Evolutionary conservation across 2,888 invertebrate species (phyloP).

Genomic region (Aproaerema taeniolella): DNA sequence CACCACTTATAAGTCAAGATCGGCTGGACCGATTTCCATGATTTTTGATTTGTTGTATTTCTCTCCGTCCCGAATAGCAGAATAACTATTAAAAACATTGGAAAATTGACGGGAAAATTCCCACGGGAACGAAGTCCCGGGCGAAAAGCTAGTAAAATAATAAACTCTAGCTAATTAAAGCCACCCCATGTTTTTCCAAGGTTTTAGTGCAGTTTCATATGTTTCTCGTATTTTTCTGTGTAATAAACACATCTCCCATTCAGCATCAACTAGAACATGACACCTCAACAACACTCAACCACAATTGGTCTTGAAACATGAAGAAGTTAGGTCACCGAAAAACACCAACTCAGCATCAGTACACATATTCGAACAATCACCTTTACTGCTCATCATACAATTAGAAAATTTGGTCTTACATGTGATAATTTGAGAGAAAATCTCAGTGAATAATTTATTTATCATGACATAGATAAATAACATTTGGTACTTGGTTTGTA

Average conservation of each 20-base stretch:
- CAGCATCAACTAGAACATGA: conserved; percentile 34
- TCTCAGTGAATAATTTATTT: conserved; percentile 19
- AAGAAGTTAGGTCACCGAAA: conserved; percentile 20
- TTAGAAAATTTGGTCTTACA: conserved; percentile 60
- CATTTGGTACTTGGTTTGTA: conserved; percentile 51
- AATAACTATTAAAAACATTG: too few species aligned
- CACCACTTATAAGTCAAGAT: too few species aligned
- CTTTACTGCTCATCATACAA: conserved; percentile 23
- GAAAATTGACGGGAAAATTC: too few species aligned
- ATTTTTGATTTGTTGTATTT: too few species aligned
- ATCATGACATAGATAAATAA: conserved; percentile 7
- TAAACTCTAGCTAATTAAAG: too few species aligned
- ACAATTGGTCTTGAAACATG: conserved; percentile 41
- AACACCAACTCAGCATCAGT: conserved; percentile 21
- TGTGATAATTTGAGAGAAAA: conserved; percentile 43
- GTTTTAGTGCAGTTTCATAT: too few species aligned
- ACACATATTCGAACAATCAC: conserved; percentile 18
- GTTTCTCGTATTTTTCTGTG: too few species aligned
- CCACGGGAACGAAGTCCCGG: too few species aligned
- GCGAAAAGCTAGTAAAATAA: too few species aligned
- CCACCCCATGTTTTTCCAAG: too few species aligned
- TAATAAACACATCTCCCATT: conserved; percentile 29
- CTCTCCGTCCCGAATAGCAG: too few species aligned
- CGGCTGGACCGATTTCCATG: too few species aligned
- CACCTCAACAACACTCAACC: conserved; percentile 33